phyloP scores from a whole-genome alignment of 1,140 invertebrate species.

The Neocloeon triangulifer region DNA sequence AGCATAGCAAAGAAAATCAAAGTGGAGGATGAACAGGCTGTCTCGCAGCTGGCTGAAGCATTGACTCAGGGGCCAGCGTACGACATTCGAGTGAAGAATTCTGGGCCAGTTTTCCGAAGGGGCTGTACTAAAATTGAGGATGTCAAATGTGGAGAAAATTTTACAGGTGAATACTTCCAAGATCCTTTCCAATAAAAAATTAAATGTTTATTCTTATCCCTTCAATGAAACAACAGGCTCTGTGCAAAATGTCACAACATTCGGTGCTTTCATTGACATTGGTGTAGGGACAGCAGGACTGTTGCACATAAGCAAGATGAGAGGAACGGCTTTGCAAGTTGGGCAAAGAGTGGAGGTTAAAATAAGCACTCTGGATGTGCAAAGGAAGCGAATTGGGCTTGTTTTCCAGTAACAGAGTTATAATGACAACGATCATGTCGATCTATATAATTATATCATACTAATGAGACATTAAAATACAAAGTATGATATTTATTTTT shows the following conservation, averaged over 20 bases:
- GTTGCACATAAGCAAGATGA: constrained; percentile 43
- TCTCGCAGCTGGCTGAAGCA: constrained; percentile 37
- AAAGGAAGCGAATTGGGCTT: constrained; percentile 24
- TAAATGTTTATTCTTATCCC: too few species aligned
- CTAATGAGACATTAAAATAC: too few species aligned
- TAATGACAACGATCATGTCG: too few species aligned
- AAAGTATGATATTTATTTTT: too few species aligned
- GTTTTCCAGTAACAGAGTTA: too few species aligned
- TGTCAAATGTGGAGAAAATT: constrained; percentile 22
- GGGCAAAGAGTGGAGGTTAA: constrained; percentile 44
- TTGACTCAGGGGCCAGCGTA: constrained; percentile 33
- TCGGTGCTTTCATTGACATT: constrained; percentile 78
- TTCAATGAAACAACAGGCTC: too few species aligned
- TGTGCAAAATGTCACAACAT: constrained; percentile 64
- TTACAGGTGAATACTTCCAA: constrained; percentile 22
- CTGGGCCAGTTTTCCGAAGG: constrained; percentile 41
- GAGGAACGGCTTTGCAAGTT: constrained; percentile 29
- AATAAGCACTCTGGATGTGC: constrained; percentile 27
- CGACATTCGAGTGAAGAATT: constrained; percentile 37
- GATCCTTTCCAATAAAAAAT: too few species aligned
- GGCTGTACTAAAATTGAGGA: constrained; percentile 32
- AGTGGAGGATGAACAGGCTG: constrained; percentile 31
- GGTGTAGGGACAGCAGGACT: constrained; percentile 56
- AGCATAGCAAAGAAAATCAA: constrained; percentile 20
- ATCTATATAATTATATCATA: too few species aligned